A percentile compares a stretch with the other conserved stretches of the same genome.
phyloP scores from a whole-genome alignment of 2,797 vertebrate genomes.

The Mycteria americana region DNA sequence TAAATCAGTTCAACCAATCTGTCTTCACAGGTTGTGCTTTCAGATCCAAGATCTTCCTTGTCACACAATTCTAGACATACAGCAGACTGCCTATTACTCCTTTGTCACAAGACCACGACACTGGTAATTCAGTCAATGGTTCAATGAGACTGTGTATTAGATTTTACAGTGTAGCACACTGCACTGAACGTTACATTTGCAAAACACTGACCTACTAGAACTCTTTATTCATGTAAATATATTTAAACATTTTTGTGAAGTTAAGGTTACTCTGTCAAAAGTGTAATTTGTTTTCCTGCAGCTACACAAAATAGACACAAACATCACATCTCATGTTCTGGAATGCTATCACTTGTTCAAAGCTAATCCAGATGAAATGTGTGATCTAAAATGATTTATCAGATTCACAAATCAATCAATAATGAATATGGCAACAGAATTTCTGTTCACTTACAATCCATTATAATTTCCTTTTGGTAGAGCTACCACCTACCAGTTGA shows the following conservation, averaged over 20 bases:
- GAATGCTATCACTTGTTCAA: neutral
- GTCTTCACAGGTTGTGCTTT: neutral
- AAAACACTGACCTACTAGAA: neutral
- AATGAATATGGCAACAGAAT: neutral
- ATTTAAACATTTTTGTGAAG: neutral
- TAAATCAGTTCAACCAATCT: neutral
- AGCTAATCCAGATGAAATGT: neutral
- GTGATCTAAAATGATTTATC: neutral
- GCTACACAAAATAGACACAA: neutral
- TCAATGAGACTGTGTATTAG: neutral
- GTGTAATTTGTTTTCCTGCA: neutral
- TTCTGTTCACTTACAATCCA: neutral
- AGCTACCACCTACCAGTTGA: neutral
- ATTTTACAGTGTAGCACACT: accelerated
- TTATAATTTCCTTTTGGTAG: neutral
- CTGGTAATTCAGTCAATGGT: neutral
- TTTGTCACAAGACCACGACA: neutral
- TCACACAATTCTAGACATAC: neutral
- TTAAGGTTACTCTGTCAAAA: neutral
- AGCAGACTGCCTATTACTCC: neutral
- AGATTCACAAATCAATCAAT: neutral
- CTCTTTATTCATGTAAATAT: neutral
- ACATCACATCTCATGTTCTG: neutral
- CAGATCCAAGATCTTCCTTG: neutral
- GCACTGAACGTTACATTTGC: neutral